Percentiles rank a stretch among this genome's conserved stretches.
phyloP scores from a whole-genome alignment of 2,888 invertebrate species.

The Colostygia pectinataria region DNA sequence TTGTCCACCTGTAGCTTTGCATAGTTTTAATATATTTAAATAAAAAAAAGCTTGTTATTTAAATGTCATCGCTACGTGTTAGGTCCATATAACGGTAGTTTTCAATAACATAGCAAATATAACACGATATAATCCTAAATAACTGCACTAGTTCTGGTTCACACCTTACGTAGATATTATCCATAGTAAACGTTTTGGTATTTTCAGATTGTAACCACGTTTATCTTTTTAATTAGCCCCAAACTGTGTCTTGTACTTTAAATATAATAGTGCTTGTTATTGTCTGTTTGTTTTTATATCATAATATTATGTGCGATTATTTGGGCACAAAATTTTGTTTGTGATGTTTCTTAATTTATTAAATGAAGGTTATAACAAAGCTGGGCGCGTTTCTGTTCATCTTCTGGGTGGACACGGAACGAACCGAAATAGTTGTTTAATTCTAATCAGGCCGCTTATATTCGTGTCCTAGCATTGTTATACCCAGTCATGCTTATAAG shows the following conservation, averaged over 20 bases:
- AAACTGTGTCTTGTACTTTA: conserved; percentile 26
- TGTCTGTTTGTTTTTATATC: conserved; percentile 49
- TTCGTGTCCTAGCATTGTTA: conserved; percentile 15
- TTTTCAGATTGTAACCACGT: conserved; percentile 8
- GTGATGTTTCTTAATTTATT: conserved; percentile 28
- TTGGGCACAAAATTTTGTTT: conserved; percentile 51
- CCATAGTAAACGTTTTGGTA: conserved; percentile 7
- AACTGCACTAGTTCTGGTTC: conserved; percentile 24
- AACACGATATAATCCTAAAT: conserved; percentile 21
- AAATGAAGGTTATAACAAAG: conserved; percentile 8
- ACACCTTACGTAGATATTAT: conserved; percentile 6
- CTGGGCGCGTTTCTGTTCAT: neutral
- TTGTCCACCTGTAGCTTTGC: conserved; percentile 20
- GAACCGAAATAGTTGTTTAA: conserved; percentile 4
- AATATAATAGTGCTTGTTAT: conserved; percentile 49
- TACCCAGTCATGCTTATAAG: conserved; percentile 34
- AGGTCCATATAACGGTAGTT: conserved; percentile 14
- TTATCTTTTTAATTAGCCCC: conserved; percentile 9
- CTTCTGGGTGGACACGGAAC: conserved; percentile 19
- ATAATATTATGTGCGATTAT: conserved; percentile 46
- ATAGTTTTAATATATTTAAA: conserved; percentile 19
- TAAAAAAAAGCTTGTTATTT: conserved; percentile 24
- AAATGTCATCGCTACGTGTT: conserved; percentile 25
- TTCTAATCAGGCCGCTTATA: neutral
- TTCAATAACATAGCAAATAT: conserved; percentile 15